Evolutionary conservation across 2,888 invertebrate genomes (phyloP).

Genomic region (Mythimna lalbum): DNA sequence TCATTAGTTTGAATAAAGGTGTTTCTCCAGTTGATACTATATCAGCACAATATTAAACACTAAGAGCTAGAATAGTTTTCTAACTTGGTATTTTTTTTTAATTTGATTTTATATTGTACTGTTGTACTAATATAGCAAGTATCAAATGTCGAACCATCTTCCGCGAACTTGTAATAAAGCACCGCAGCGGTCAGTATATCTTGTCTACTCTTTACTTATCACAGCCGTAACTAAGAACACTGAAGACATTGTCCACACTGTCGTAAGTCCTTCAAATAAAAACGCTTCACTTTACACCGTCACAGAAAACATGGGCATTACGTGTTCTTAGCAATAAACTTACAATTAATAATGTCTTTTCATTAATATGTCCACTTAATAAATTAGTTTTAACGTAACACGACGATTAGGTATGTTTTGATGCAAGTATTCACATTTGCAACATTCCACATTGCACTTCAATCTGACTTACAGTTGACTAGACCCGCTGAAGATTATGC

Average conservation of each 20-base stretch:
- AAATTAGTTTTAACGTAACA: conserved; percentile 24
- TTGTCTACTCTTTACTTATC: conserved; percentile 72
- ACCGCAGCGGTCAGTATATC: conserved; percentile 49
- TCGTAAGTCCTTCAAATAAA: conserved; percentile 36
- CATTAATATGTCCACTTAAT: conserved; percentile 28
- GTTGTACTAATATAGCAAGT: conserved; percentile 54
- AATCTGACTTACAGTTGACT: conserved; percentile 60
- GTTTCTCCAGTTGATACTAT: conserved; percentile 52
- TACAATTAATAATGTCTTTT: conserved; percentile 56
- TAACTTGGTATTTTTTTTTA: neutral
- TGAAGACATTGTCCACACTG: conserved; percentile 61
- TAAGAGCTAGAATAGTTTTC: conserved; percentile 23
- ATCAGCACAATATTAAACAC: conserved; percentile 53
- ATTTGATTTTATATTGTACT: conserved; percentile 48
- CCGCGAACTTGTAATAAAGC: conserved; percentile 31
- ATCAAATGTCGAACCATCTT: conserved; percentile 51
- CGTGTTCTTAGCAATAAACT: conserved; percentile 49
- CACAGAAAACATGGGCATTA: conserved; percentile 12
- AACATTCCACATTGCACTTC: conserved; percentile 31
- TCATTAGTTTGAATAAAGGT: conserved; percentile 34
- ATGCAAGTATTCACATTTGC: conserved; percentile 28
- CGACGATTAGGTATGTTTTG: conserved; percentile 5
- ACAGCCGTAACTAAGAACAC: conserved; percentile 81
- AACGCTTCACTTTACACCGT: conserved; percentile 28
- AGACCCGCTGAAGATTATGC: conserved; percentile 60